Evolutionary conservation across 2,797 vertebrate genomes (phyloP).

Genomic region (Malacoraja senta): DNA sequence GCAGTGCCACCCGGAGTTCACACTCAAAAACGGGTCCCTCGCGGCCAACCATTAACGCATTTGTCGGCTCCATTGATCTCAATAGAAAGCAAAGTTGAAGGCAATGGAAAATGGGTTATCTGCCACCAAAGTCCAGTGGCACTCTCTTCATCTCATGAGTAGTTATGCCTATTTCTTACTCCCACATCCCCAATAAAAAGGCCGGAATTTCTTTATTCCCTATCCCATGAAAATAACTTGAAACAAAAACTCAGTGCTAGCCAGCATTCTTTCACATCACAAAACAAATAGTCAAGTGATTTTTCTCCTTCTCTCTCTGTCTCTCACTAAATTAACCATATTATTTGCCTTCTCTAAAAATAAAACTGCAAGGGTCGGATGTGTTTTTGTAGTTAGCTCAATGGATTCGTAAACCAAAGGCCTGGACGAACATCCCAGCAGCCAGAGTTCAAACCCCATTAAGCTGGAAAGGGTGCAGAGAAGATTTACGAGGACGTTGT

Average conservation of each 20-base stretch:
- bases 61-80: background rate
- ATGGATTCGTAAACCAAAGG: too few species aligned
- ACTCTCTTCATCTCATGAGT: background rate
- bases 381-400: too few species aligned
- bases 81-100: background rate
- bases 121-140: background rate
- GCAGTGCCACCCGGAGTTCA: background rate
- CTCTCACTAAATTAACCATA: background rate
- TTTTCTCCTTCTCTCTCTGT: background rate
- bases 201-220: background rate
- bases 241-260: background rate
- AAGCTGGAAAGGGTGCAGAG: too few species aligned
- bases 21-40: too few species aligned
- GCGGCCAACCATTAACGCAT: background rate
- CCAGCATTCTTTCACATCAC: background rate
- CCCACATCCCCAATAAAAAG: background rate
- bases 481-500: too few species aligned
- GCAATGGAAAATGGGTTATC: background rate
- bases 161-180: background rate
- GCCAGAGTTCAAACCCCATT: too few species aligned
- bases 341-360: background rate
- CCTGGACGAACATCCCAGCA: too few species aligned
- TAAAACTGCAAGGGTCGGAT: background rate
- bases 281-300: background rate
- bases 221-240: background rate